A percentile compares a stretch with the other conserved stretches of the same genome.
Evolutionary conservation across 2,113 vertebrate genomes (phyloP).

Genomic region (Lagopus muta): DNA sequence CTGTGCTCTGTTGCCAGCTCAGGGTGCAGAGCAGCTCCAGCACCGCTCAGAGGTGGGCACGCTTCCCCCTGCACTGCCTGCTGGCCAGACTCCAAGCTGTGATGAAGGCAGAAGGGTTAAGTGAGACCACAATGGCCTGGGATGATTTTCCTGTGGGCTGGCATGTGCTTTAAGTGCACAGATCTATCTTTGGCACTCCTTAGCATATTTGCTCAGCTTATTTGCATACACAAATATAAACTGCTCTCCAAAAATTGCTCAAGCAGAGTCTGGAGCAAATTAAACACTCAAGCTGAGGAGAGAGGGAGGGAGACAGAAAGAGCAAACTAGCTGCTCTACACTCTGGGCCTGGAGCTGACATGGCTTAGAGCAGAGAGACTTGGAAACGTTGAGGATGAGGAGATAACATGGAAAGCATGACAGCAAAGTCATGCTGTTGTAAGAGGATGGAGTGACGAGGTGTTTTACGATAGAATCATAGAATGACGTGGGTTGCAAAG

Average conservation of each 20-base stretch:
- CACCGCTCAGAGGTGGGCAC: fast-evolving
- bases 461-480: neutral
- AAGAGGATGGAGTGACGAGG: neutral
- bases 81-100: neutral
- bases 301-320: neutral
- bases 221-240: slow-evolving; percentile 70
- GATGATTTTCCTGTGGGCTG: slow-evolving; percentile 37
- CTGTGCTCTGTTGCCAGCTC: neutral
- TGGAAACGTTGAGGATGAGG: neutral
- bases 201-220: slow-evolving; percentile 52
- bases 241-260: slow-evolving; percentile 63
- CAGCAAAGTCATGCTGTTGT: slow-evolving; percentile 4
- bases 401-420: neutral
- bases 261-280: slow-evolving; percentile 62
- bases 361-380: neutral
- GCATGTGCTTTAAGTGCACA: neutral
- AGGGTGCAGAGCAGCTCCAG: neutral
- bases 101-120: neutral
- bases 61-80: neutral
- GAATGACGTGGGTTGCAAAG: too few relatives aligned
- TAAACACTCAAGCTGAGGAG: slow-evolving; percentile 14
- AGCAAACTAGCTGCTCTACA: neutral
- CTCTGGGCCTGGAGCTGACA: slow-evolving; percentile 1
- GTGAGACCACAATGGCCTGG: neutral
- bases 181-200: slow-evolving; percentile 66